Evolutionary conservation across 2,888 invertebrate genomes (phyloP).

Genomic region (Cinara cedri): DNA sequence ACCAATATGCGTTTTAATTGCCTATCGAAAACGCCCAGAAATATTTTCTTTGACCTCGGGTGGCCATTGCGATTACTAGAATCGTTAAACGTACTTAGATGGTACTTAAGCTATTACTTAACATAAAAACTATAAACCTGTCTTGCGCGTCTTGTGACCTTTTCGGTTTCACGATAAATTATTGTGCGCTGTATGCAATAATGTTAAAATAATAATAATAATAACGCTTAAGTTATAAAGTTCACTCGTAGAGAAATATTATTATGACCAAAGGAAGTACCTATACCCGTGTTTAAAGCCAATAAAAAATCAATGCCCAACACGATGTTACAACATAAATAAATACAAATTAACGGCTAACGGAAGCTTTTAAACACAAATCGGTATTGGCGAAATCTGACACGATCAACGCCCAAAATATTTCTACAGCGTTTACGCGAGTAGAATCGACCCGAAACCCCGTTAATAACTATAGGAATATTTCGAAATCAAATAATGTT

Average conservation of each 20-base stretch:
- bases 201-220: not conserved
- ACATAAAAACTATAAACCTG: not conserved
- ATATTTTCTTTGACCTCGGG: not conserved
- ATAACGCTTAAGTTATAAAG: no score
- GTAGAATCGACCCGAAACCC: no score
- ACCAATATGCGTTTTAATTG: not conserved
- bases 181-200: not conserved
- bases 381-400: no score
- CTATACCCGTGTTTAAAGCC: not conserved
- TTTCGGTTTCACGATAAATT: not conserved
- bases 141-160: not conserved
- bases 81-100: not conserved
- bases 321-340: no score
- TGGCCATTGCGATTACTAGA: not conserved
- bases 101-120: no score
- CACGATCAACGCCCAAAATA: no score
- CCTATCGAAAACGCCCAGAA: constrained; percentile 16
- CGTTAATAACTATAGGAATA: no score
- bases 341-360: not conserved
- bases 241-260: not conserved
- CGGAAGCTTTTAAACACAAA: not conserved
- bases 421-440: no score
- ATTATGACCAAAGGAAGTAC: not conserved
- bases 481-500: no score
- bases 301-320: no score